A percentile compares a stretch with the other conserved stretches of the same genome.
phyloP scores from a whole-genome alignment of 2,888 invertebrate genomes.

The Ashinkailepas kermadecensis region DNA sequence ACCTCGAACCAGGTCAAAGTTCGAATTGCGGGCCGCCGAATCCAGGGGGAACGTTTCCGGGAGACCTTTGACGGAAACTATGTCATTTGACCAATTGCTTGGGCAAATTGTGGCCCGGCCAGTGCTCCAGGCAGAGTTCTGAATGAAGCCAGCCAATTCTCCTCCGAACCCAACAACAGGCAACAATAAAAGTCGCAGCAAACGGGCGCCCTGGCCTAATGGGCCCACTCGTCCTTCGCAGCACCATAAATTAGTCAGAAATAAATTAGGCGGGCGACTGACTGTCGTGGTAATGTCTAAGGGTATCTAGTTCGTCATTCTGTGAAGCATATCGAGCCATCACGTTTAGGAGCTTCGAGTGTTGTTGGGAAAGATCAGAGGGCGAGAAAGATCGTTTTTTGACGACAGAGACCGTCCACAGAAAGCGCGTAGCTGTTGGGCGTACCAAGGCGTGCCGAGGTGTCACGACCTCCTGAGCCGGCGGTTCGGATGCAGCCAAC shows the following conservation, averaged over 20 bases:
- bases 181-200: not conserved
- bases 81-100: not conserved
- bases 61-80: not conserved
- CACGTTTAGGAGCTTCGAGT: no score
- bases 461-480: no score
- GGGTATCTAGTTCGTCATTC: no score
- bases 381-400: no score
- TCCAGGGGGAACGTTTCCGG: not conserved
- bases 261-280: not conserved
- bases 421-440: no score
- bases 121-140: not conserved
- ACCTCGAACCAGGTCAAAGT: no score
- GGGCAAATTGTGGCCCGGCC: not conserved
- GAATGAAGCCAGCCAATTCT: not conserved
- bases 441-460: no score
- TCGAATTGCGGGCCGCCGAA: not conserved
- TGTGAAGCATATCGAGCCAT: no score
- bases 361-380: no score
- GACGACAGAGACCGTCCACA: no score
- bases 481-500: no score
- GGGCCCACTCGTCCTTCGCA: not conserved
- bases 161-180: not conserved
- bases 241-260: not conserved
- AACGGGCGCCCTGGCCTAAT: not conserved
- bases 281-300: not conserved